A percentile compares a stretch with the other conserved stretches of the same genome.
Conservation (phyloP, 2,888 invertebrate species). For the Dolichomitus sp. region DNA sequence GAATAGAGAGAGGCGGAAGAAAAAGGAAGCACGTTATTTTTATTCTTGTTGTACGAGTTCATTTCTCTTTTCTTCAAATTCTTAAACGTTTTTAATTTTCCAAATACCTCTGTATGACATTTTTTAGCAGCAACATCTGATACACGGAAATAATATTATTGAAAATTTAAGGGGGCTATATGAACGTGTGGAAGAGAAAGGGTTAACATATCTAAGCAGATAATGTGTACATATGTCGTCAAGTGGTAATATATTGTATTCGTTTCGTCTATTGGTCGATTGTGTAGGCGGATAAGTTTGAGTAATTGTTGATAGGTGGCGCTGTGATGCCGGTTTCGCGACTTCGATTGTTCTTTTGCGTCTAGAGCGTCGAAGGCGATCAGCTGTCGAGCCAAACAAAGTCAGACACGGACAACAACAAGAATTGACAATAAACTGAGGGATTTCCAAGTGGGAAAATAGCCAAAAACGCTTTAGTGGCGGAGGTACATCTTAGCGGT, state of each 20-base stretch:
- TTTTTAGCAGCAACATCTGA: background rate
- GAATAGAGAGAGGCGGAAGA: too few relatives aligned
- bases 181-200: background rate
- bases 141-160: background rate
- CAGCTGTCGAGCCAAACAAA: constrained; percentile 63
- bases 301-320: constrained; percentile 7
- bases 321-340: constrained; percentile 28
- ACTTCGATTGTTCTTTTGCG: constrained; percentile 35
- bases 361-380: constrained; percentile 32
- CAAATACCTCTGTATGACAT: background rate
- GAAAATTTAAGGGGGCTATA: too few relatives aligned
- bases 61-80: background rate
- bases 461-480: background rate
- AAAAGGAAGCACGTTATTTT: too few relatives aligned
- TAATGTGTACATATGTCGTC: background rate
- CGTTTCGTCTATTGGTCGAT: background rate
- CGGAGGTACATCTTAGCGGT: background rate
- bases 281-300: background rate
- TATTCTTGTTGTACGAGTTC: too few relatives aligned
- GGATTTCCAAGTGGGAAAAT: background rate
- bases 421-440: constrained; percentile 21
- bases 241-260: background rate
- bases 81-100: background rate
- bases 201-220: background rate
- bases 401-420: constrained; percentile 45